phyloP scores from a whole-genome alignment of 1,140 invertebrate species.

The Macrotrachela quadricornifera region DNA sequence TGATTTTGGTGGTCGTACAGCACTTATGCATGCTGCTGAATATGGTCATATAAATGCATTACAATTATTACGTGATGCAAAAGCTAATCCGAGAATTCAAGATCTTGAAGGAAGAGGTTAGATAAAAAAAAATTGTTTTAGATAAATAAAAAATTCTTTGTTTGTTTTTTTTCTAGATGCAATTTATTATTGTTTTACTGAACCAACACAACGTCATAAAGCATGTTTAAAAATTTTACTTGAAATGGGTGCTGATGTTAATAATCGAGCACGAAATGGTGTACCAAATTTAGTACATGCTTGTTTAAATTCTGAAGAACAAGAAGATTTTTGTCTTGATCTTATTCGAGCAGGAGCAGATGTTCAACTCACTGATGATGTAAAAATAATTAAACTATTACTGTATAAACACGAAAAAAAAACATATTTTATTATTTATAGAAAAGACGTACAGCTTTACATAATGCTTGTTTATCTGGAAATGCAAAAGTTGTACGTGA shows the following conservation, averaged over 20 bases:
- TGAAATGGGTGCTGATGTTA: conserved; percentile 23
- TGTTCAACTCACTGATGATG: conserved; percentile 21
- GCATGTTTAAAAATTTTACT: conserved; percentile 25
- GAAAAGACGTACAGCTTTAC: conserved; percentile 18
- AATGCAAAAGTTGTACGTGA: conserved; percentile 20
- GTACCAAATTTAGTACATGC: conserved; percentile 22
- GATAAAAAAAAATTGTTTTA: neutral
- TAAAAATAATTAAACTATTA: conserved; percentile 8
- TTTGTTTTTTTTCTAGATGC: conserved; percentile 15
- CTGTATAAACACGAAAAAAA: neutral
- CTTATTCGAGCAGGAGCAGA: conserved; percentile 25
- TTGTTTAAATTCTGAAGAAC: conserved; percentile 25
- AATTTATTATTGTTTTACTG: conserved; percentile 25
- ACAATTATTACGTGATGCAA: conserved; percentile 20
- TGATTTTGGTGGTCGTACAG: conserved; percentile 25
- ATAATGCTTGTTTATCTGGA: conserved; percentile 24
- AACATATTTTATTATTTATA: conserved; percentile 6
- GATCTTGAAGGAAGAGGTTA: conserved; percentile 30
- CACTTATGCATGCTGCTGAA: conserved; percentile 28
- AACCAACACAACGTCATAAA: conserved; percentile 22
- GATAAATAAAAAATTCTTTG: too few relatives aligned
- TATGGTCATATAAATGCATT: conserved; percentile 28
- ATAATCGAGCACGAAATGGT: conserved; percentile 22
- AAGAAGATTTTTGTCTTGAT: conserved; percentile 22
- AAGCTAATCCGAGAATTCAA: conserved; percentile 23